phyloP scores from a whole-genome alignment of 2,797 vertebrate species.

The Pteronotus mesoamericanus region DNA sequence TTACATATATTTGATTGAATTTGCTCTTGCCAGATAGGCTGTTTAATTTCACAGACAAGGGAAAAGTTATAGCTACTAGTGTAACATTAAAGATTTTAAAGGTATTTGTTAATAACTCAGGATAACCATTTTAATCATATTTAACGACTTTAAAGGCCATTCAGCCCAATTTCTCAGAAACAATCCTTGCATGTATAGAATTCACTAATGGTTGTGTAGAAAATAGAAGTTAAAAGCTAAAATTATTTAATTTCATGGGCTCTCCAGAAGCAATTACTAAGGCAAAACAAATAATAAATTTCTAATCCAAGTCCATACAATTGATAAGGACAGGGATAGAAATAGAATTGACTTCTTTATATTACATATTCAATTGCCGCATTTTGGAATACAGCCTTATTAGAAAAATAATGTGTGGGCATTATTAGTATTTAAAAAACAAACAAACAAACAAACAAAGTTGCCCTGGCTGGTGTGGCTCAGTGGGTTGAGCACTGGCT shows the following conservation, averaged over 20 bases:
- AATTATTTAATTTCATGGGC: background rate
- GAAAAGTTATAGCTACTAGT: background rate
- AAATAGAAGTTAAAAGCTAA: background rate
- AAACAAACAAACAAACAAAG: too few species aligned
- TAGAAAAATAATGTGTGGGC: background rate
- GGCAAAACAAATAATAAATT: background rate
- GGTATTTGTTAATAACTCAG: background rate
- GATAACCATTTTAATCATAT: background rate
- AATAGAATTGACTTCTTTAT: background rate
- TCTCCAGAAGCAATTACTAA: background rate
- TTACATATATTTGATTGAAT: background rate
- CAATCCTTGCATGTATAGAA: background rate
- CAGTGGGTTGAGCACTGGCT: too few species aligned
- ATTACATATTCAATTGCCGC: background rate
- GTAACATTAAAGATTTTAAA: background rate
- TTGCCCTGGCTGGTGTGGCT: too few species aligned
- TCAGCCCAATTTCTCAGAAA: background rate
- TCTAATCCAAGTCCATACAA: background rate
- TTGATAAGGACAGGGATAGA: background rate
- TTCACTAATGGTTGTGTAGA: background rate
- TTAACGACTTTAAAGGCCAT: background rate
- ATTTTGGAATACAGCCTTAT: background rate
- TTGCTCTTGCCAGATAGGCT: background rate
- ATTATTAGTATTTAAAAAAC: background rate
- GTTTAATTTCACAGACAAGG: background rate